Evolutionary conservation across 2,797 vertebrate genomes (phyloP).

Genomic region (Galago senegalensis): DNA sequence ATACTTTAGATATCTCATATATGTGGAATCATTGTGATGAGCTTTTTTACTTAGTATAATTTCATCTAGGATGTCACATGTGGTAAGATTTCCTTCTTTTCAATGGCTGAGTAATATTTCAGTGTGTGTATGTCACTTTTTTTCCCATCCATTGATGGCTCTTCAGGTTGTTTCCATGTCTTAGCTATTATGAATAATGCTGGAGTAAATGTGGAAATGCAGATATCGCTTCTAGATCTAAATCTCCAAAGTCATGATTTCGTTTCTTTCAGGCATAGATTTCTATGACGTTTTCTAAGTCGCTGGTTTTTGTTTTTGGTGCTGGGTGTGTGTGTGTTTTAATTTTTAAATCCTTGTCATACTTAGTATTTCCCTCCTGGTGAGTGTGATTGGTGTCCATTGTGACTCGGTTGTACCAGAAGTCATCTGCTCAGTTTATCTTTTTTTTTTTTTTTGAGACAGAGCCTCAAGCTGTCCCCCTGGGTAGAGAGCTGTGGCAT

Average conservation of each 20-base stretch:
- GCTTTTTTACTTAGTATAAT: not conserved
- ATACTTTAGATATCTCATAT: not conserved
- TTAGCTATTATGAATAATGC: not conserved
- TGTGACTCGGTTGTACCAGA: not conserved
- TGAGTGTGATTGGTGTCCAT: not conserved
- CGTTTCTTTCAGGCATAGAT: not conserved
- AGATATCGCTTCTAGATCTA: not conserved
- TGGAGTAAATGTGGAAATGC: too few relatives aligned
- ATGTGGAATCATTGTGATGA: not conserved
- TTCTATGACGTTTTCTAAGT: not conserved
- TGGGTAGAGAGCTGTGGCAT: too few relatives aligned
- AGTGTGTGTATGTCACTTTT: not conserved
- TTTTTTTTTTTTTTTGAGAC: too few relatives aligned
- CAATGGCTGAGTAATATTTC: not conserved
- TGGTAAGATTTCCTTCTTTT: not conserved
- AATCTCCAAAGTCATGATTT: not conserved
- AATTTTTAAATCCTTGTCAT: not conserved
- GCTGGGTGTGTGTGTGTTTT: not conserved
- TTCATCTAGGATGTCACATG: not conserved
- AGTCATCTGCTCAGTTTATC: not conserved
- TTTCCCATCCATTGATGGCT: not conserved
- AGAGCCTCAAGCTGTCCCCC: too few relatives aligned
- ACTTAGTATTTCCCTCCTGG: not conserved
- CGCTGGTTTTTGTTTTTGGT: not conserved
- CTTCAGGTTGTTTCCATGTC: not conserved